Conservation (phyloP, 2,113 vertebrate species). For the Mormyrus lacerda region DNA sequence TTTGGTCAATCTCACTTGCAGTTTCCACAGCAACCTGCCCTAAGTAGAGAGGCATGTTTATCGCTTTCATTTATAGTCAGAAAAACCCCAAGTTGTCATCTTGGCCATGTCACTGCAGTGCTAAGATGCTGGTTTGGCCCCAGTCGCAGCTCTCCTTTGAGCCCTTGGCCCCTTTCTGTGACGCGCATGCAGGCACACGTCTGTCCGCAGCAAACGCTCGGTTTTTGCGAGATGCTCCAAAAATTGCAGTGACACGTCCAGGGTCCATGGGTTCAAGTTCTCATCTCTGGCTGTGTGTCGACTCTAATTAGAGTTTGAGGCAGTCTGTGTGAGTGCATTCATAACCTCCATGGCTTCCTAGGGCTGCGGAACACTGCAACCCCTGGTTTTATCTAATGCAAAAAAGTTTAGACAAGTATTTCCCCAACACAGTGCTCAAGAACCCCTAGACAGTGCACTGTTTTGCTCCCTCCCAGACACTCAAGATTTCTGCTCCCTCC, state of each 20-base stretch:
- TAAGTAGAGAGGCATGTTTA: not conserved
- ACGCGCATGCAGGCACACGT: not conserved
- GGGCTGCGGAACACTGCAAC: not conserved
- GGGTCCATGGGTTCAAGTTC: not conserved
- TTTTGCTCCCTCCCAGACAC: not conserved
- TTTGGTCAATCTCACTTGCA: constrained; percentile 11
- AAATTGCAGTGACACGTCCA: not conserved
- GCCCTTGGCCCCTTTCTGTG: not conserved
- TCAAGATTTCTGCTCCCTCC: not conserved
- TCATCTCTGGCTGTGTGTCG: not conserved
- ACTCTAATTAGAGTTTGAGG: not conserved
- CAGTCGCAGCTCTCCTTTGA: not conserved
- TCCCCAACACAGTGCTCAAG: not conserved
- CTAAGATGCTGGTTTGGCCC: not conserved
- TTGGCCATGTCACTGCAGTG: not conserved
- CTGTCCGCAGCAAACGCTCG: not conserved
- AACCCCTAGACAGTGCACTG: not conserved
- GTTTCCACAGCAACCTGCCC: not conserved
- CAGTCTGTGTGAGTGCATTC: not conserved
- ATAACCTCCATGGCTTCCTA: not conserved
- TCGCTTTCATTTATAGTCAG: not conserved
- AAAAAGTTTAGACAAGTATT: not conserved
- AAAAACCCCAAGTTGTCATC: not conserved
- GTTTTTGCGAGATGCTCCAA: not conserved
- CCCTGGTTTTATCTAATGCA: not conserved